phyloP scores from a whole-genome alignment of 2,797 vertebrate genomes.

The Chelon labrosus region DNA sequence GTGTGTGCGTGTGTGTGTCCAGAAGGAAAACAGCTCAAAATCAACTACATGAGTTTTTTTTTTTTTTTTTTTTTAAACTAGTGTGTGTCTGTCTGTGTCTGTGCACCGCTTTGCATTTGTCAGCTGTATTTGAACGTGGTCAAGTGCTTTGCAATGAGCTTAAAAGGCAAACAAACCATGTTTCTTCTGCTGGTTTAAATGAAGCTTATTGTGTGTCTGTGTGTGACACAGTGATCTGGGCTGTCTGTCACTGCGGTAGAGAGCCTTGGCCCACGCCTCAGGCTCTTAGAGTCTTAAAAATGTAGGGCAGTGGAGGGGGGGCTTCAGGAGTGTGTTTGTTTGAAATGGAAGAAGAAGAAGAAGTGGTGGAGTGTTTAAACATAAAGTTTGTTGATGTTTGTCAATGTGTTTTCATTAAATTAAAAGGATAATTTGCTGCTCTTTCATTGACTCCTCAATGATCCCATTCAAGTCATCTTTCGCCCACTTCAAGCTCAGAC shows the following conservation, averaged over 20 bases:
- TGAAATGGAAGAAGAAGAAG: slow-evolving; percentile 6
- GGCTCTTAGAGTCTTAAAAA: slow-evolving; percentile 44
- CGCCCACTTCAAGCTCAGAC: slow-evolving; percentile 17
- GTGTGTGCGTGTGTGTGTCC: slow-evolving; percentile 11
- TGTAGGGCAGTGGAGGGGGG: slow-evolving; percentile 34
- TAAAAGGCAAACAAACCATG: slow-evolving; percentile 49
- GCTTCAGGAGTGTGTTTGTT: slow-evolving; percentile 28
- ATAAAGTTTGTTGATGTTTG: slow-evolving; percentile 6
- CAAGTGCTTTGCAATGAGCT: slow-evolving; percentile 39
- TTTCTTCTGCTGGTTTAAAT: slow-evolving; percentile 42
- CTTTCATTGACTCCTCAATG: slow-evolving; percentile 8
- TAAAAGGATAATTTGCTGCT: background rate
- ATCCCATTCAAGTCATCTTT: slow-evolving; percentile 14
- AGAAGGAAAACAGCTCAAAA: no score
- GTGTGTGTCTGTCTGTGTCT: slow-evolving; percentile 31
- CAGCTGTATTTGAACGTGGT: slow-evolving; percentile 64
- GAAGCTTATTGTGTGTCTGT: slow-evolving; percentile 37
- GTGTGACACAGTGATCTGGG: slow-evolving; percentile 28
- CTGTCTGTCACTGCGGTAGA: slow-evolving; percentile 40
- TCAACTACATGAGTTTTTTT: no score
- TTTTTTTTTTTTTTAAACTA: no score
- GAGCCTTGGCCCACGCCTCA: background rate
- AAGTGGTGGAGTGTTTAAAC: background rate
- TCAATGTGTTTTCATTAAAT: background rate
- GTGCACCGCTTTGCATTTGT: slow-evolving; percentile 15